Base-by-base conservation (phyloP, 2,113 vertebrate genomes). In the Electrona antarctica region DNA sequence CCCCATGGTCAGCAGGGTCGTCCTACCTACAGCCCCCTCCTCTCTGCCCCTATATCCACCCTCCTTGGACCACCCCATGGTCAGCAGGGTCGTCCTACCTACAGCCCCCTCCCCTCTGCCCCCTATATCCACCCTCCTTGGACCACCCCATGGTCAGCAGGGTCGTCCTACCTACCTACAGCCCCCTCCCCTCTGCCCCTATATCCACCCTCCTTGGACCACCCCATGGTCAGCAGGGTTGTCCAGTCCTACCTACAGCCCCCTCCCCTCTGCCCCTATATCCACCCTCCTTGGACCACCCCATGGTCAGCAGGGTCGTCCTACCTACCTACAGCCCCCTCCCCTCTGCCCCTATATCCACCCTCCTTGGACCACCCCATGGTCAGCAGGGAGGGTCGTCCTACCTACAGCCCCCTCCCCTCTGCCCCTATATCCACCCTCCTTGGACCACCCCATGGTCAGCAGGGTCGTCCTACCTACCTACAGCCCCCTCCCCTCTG, bases 311-410 rank as follows among this genome's bases (percentile, higher is more conserved):
- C 57, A 51, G 59, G 68, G 45, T 14, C 58, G 7, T 64, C 69
- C 60, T 51, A 28, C 59, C 14, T 28, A 47, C 33, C 11, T n/a
- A 13, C 7, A 2, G 4, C 51, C 57, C 59, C 52, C 3, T 13
- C 41, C 46, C 3, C 29, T 59, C 60, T 67, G 8, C 55, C 49
- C 51, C 51, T 46, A 77, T 73, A n/a, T n/a, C 21, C 63, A 11
- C 47, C 13, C 48, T 11, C n/a, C 49, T 50, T 13, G 4, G 54
- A 41, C 29, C 15, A 68, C 64, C 61, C 72, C 13, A 48, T 48
- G 60, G 66, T 77, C 58, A 74, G 63, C 57, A 51, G 59, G 68
- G 45, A n/a, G n/a, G n/a, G n/a, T 14, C 58, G 7, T 64, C 69
- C 60, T 51, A 28, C 59, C 14, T 28, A 47, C 33, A 2, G 4